Percentiles rank a stretch among this genome's conserved stretches.
These are phyloP conservation scores for Adelosebastes latens DNA, from an alignment of 2,797 vertebrate genomes.

Conservation along the genomic window DNA sequence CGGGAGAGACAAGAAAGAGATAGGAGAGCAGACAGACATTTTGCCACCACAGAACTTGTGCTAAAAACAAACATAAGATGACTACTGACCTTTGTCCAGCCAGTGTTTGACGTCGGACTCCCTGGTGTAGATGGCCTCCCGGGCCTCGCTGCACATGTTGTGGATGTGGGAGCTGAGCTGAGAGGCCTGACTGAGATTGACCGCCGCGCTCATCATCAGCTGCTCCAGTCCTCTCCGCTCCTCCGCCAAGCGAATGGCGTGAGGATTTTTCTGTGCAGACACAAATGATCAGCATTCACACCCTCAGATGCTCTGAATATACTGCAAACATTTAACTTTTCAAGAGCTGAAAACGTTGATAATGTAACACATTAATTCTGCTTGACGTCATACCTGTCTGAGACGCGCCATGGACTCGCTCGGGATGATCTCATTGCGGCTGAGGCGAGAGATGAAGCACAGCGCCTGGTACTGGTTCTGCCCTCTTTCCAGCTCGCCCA, in stretches of 20 bases:
- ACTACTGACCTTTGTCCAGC: conserved; percentile 89
- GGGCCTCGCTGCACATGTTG: conserved; percentile 93
- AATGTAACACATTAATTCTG: background rate
- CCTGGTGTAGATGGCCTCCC: conserved; percentile 90
- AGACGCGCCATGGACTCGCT: conserved; percentile 98
- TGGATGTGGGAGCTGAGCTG: conserved; percentile 92
- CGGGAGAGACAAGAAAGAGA: background rate
- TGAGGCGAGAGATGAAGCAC: conserved; percentile 92
- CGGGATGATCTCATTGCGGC: conserved; percentile 96
- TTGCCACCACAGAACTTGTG: background rate
- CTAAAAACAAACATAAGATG: conserved; percentile 9
- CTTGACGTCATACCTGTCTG: conserved; percentile 86
- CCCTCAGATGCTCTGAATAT: background rate
- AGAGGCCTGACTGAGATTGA: conserved; percentile 91
- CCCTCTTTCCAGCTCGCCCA: conserved; percentile 95
- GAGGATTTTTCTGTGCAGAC: conserved; percentile 90
- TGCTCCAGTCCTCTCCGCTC: conserved; percentile 89
- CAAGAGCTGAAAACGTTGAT: background rate
- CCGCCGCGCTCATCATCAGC: conserved; percentile 89
- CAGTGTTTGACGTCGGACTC: conserved; percentile 92
- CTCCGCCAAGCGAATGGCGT: conserved; percentile 90
- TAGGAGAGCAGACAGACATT: background rate
- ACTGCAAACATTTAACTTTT: background rate
- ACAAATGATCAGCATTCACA: background rate
- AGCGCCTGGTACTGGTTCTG: conserved; percentile 97